These are phyloP conservation scores for Chiloscyllium punctatum DNA, from an alignment of 2,797 vertebrate species.

Conservation along the genomic window DNA sequence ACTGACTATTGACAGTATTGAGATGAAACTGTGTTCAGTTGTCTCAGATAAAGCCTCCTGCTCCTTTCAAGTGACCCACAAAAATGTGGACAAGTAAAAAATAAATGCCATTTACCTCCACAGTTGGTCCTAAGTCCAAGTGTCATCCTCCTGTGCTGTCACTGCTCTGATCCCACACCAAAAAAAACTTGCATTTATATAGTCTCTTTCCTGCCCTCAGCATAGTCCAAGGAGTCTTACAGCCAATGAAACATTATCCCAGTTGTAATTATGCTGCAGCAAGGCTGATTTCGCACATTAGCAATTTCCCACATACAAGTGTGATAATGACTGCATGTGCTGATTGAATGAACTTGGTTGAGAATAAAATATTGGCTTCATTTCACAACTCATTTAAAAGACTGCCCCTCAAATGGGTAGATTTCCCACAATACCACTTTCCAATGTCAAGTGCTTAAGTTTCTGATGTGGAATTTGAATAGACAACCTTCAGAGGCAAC, in stretches of 20 bases:
- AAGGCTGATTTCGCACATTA: too few relatives aligned
- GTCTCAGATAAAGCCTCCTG: neutral
- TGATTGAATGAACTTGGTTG: neutral
- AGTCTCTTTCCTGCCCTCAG: neutral
- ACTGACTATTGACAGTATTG: neutral
- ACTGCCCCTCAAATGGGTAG: neutral
- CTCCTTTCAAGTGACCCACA: neutral
- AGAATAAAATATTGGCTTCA: neutral
- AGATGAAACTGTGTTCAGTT: neutral
- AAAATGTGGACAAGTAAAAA: neutral
- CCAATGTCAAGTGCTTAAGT: neutral
- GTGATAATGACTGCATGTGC: neutral
- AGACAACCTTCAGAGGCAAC: neutral
- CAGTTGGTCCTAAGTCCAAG: neutral
- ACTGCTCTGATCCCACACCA: neutral
- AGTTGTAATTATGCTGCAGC: neutral
- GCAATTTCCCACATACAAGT: neutral
- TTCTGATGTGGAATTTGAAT: neutral
- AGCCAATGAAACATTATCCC: neutral
- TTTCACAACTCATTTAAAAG: neutral
- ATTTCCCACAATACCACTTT: neutral
- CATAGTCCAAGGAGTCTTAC: neutral
- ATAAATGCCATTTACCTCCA: neutral
- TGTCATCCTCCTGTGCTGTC: neutral
- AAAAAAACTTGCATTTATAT: neutral